A percentile compares a stretch with the other conserved stretches of the same genome.
Evolutionary conservation across 2,113 vertebrate genomes (phyloP).

Genomic region (Phylloscopus trochilus): DNA sequence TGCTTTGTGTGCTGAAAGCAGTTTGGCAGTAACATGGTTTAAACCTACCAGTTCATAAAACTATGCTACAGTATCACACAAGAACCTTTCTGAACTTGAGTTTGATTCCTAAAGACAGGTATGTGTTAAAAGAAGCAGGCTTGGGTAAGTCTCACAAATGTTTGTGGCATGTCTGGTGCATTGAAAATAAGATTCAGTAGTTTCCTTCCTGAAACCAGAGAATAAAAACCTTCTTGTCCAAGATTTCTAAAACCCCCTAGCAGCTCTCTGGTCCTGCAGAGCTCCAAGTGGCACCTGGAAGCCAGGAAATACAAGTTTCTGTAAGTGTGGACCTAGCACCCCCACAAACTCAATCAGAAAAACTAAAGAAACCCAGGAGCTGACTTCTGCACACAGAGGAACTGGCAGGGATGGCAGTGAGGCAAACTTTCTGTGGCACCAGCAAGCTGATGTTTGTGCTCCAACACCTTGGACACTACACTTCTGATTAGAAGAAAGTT

Average conservation of each 20-base stretch:
- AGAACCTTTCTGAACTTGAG: background rate
- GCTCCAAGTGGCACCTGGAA: background rate
- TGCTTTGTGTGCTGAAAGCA: background rate
- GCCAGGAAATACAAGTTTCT: background rate
- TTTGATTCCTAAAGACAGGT: background rate
- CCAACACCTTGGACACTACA: background rate
- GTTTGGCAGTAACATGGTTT: background rate
- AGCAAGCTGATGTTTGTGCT: background rate
- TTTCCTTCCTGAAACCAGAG: background rate
- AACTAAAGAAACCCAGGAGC: background rate
- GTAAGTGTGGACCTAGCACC: background rate
- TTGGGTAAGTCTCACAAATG: background rate
- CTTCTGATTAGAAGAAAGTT: background rate
- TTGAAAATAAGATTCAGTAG: background rate
- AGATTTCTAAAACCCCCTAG: background rate
- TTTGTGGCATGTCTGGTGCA: background rate
- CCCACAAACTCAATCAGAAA: background rate
- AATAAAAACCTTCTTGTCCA: background rate
- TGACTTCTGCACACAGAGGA: background rate
- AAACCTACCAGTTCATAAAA: background rate
- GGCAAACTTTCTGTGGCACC: background rate
- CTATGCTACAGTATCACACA: background rate
- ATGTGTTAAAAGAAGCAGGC: accelerated
- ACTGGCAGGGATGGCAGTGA: accelerated
- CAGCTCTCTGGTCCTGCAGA: background rate